These are phyloP conservation scores for Toxotes chatareus DNA, from an alignment of 2,113 vertebrate species.

Conservation along the genomic window DNA sequence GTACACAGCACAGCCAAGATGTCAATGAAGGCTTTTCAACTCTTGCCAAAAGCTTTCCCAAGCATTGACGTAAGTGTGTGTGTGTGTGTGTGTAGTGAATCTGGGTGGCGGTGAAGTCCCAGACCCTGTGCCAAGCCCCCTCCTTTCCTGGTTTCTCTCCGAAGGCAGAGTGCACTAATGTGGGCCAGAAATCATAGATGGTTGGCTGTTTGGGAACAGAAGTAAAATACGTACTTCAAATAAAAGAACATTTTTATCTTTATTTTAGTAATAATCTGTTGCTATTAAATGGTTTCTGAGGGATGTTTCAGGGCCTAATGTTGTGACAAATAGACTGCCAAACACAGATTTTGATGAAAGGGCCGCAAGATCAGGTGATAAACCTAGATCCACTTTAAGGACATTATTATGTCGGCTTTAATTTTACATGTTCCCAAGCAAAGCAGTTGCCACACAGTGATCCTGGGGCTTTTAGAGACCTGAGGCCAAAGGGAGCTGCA, in stretches of 20 bases:
- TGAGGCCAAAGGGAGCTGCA: too few relatives aligned
- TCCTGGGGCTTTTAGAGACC: too few relatives aligned
- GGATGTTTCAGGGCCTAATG: too few relatives aligned
- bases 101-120: conserved; percentile 29
- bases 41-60: conserved; percentile 70
- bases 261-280: neutral
- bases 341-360: too few relatives aligned
- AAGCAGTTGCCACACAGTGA: neutral
- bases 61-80: conserved; percentile 28
- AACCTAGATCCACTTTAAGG: neutral
- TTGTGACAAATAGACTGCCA: too few relatives aligned
- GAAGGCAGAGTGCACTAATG: conserved; percentile 63
- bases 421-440: neutral
- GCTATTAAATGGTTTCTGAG: neutral
- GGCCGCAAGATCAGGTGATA: too few relatives aligned
- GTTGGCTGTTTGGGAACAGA: conserved; percentile 43
- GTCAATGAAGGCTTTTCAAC: conserved; percentile 75
- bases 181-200: conserved; percentile 71
- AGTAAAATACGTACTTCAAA: neutral
- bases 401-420: neutral
- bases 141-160: conserved; percentile 64
- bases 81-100: conserved; percentile 24
- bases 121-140: conserved; percentile 70
- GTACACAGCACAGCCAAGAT: conserved; percentile 65
- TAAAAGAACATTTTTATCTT: neutral